Conservation (phyloP, 2,888 invertebrate species). For the Thyatira batis region DNA sequence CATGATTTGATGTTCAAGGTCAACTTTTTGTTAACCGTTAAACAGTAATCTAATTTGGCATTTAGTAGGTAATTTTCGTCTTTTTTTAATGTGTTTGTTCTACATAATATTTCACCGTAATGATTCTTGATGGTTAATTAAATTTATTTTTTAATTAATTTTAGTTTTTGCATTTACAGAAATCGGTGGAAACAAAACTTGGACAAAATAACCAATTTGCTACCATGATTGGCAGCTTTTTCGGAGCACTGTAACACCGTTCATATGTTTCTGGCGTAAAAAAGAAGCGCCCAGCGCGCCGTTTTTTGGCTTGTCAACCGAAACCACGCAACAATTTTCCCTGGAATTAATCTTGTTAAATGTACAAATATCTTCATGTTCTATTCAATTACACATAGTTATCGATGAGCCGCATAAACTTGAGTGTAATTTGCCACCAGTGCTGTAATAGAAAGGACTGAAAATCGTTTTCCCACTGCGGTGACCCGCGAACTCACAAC, state of each 20-base stretch:
- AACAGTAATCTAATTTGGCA: too few species aligned
- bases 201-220: not conserved
- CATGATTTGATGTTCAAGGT: too few species aligned
- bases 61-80: too few species aligned
- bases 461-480: slow-evolving; percentile 64
- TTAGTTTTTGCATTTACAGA: too few species aligned
- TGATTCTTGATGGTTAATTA: too few species aligned
- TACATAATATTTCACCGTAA: too few species aligned
- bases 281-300: slow-evolving; percentile 86
- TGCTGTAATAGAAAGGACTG: slow-evolving; percentile 49
- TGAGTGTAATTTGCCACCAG: slow-evolving; percentile 52
- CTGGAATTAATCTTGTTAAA: slow-evolving; percentile 62
- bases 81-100: too few species aligned
- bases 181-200: too few species aligned
- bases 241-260: slow-evolving; percentile 38
- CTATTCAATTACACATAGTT: slow-evolving; percentile 48
- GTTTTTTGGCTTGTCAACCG: slow-evolving; percentile 87
- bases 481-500: slow-evolving; percentile 76
- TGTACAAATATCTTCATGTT: slow-evolving; percentile 61
- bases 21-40: too few species aligned
- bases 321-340: slow-evolving; percentile 81
- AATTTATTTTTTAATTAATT: not conserved
- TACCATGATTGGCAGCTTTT: slow-evolving; percentile 42
- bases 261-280: slow-evolving; percentile 83
- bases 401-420: slow-evolving; percentile 62